Percentiles rank a stretch among this genome's conserved stretches.
Evolutionary conservation across 1,140 invertebrate genomes (phyloP).

Genomic region (Octopus sinensis): DNA sequence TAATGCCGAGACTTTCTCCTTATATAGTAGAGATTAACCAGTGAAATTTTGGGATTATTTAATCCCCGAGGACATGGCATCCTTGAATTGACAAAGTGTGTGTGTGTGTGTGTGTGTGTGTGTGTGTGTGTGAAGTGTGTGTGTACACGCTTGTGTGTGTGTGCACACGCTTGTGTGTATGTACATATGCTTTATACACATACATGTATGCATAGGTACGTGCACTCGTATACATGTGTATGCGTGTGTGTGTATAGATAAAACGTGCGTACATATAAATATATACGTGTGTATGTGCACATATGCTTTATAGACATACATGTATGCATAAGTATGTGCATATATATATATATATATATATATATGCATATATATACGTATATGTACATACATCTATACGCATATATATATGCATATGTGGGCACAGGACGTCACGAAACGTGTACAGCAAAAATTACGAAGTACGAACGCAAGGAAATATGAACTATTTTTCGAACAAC

Average conservation of each 20-base stretch:
- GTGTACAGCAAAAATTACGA: too few species aligned
- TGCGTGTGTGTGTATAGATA: background rate
- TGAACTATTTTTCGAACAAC: too few species aligned
- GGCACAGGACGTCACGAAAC: too few species aligned
- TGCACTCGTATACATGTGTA: background rate
- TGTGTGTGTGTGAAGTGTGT: background rate
- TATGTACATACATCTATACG: background rate
- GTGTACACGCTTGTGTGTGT: background rate
- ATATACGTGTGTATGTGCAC: background rate
- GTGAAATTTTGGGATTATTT: too few species aligned
- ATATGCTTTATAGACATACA: background rate
- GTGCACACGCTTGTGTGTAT: background rate
- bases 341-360: background rate
- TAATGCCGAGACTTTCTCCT: too few species aligned
- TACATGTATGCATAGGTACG: background rate
- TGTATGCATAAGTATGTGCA: background rate
- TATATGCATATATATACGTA: background rate
- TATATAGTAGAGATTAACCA: too few species aligned
- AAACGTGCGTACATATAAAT: background rate
- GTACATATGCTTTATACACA: background rate
- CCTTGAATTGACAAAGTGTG: too few species aligned
- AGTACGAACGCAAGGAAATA: too few species aligned
- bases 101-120: background rate
- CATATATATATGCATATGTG: too few species aligned
- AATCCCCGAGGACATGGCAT: too few species aligned